Percentiles rank a stretch among this genome's conserved stretches.
Evolutionary conservation across 2,113 vertebrate genomes (phyloP).

Genomic region (Gambusia affinis): DNA sequence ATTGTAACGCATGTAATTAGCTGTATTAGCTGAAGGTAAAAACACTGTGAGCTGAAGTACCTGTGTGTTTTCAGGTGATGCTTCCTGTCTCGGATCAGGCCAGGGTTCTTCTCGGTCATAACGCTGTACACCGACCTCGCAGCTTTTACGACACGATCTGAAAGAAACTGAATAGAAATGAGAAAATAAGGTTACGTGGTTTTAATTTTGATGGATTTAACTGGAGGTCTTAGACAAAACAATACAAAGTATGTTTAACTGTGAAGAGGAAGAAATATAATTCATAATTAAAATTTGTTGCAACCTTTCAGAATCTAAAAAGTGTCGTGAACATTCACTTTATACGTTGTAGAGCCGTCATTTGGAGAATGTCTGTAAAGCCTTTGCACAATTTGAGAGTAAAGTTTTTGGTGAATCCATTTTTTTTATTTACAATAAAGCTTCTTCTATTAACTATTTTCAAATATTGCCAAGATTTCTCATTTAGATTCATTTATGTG

Average conservation of each 20-base stretch:
- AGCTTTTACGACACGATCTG: constrained; percentile 86
- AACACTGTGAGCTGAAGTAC: constrained; percentile 56
- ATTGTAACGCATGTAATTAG: neutral
- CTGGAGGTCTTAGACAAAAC: no score
- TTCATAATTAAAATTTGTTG: neutral
- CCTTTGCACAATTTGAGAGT: no score
- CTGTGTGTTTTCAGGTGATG: constrained; percentile 90
- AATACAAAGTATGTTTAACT: neutral
- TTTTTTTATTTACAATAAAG: neutral
- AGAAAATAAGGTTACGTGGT: neutral
- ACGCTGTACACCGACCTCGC: constrained; percentile 83
- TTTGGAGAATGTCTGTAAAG: neutral
- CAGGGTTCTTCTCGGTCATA: constrained; percentile 79
- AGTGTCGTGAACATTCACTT: neutral
- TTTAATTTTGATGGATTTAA: neutral
- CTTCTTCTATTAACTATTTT: neutral
- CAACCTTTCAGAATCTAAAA: neutral
- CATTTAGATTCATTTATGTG: neutral
- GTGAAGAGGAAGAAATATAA: neutral
- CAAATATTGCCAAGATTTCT: neutral
- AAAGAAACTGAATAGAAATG: constrained; percentile 81
- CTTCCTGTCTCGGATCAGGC: constrained; percentile 90
- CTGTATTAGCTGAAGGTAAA: neutral
- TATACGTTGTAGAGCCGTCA: neutral
- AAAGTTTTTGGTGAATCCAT: neutral